These are phyloP conservation scores for Drosophila watanabei DNA, from an alignment of 1,140 invertebrate species.

Conservation along the genomic window DNA sequence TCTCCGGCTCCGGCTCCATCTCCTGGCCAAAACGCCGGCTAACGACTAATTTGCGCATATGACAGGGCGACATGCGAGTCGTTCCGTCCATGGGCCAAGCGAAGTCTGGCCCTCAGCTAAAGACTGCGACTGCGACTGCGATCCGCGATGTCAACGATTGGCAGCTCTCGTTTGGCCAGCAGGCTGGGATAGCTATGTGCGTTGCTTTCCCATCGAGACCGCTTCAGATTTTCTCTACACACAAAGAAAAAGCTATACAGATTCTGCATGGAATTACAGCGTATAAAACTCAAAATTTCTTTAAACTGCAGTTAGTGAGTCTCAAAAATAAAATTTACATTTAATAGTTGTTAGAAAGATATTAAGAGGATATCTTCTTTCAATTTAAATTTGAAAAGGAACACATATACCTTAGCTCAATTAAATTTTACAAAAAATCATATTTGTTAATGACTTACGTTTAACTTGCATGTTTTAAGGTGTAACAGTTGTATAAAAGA, in stretches of 20 bases:
- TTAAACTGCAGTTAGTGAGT: neutral
- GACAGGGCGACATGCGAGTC: constrained; percentile 72
- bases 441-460: no score
- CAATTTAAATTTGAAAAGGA: no score
- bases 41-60: constrained; percentile 83
- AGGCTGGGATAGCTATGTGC: constrained; percentile 73
- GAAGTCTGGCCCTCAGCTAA: constrained; percentile 20
- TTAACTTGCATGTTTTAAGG: no score
- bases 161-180: constrained; percentile 53
- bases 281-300: neutral
- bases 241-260: neutral
- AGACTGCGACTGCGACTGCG: constrained; percentile 18
- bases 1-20: constrained; percentile 20
- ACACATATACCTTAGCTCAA: no score
- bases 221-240: constrained; percentile 13
- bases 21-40: constrained; percentile 54
- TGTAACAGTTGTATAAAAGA: no score
- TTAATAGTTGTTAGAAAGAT: no score
- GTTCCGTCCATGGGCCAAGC: constrained; percentile 46
- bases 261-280: fast-evolving
- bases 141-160: constrained; percentile 66
- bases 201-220: constrained; percentile 59
- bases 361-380: no score
- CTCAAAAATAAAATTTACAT: neutral
- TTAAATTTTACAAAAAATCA: no score